phyloP scores from a whole-genome alignment of 2,797 vertebrate genomes.

The Botia kubotai region DNA sequence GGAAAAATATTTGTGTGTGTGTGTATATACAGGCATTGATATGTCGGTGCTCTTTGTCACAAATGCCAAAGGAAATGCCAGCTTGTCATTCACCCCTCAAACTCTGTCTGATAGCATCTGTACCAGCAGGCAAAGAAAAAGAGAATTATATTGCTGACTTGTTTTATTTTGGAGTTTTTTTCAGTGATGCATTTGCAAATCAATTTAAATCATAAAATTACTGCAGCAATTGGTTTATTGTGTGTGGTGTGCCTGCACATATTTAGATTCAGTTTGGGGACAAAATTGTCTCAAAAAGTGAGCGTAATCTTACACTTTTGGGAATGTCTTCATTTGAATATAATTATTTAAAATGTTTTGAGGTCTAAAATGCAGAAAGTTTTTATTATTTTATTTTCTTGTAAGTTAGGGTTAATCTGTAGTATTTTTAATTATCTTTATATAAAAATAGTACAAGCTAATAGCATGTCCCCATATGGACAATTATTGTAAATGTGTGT shows the following conservation, averaged over 20 bases:
- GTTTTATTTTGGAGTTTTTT: not conserved
- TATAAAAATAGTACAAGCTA: not conserved
- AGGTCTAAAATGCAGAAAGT: not conserved
- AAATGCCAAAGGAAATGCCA: constrained; percentile 61
- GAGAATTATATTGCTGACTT: not conserved
- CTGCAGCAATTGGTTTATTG: constrained; percentile 17
- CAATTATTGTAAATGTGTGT: not conserved
- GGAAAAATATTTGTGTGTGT: constrained; percentile 34
- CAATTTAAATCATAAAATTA: not conserved
- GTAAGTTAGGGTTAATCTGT: not conserved
- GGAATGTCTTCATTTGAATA: not conserved
- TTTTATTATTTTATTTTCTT: not conserved
- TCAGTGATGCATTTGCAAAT: not conserved
- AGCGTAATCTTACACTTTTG: not conserved
- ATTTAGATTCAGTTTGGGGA: not conserved
- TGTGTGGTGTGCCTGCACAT: not conserved
- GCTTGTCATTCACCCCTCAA: constrained; percentile 54
- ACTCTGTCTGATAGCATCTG: constrained; percentile 52
- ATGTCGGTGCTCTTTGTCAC: constrained; percentile 14
- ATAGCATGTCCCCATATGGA: not conserved
- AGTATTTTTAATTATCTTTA: too few species aligned
- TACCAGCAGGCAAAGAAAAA: not conserved
- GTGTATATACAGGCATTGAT: constrained; percentile 5
- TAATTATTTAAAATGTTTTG: not conserved
- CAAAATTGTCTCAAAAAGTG: not conserved